Percentiles rank a stretch among this genome's conserved stretches.
phyloP scores from a whole-genome alignment of 2,888 invertebrate genomes.

The Trilocha varians region DNA sequence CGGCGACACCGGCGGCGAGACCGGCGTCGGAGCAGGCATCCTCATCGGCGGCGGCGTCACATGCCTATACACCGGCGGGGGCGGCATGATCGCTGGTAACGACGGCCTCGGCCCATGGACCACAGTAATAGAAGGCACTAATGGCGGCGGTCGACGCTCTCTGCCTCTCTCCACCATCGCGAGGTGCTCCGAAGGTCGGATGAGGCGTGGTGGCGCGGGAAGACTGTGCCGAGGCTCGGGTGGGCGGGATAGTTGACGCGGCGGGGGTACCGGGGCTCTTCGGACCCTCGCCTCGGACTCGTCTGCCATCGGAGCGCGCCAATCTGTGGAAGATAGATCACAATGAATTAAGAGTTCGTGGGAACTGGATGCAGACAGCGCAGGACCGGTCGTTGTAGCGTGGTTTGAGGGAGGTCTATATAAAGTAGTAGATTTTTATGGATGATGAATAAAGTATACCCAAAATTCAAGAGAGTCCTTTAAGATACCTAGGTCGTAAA shows the following conservation, averaged over 20 bases:
- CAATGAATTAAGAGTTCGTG: too few species aligned
- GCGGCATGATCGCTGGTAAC: slow-evolving; percentile 30
- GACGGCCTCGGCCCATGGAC: slow-evolving; percentile 38
- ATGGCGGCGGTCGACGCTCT: slow-evolving; percentile 39
- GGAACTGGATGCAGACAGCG: too few species aligned
- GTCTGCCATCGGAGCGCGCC: slow-evolving; percentile 69
- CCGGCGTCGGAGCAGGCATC: slow-evolving; percentile 50
- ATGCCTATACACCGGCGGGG: slow-evolving; percentile 43
- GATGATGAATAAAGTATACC: too few species aligned
- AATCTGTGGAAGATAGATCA: slow-evolving; percentile 42
- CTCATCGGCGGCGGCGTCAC: slow-evolving; percentile 50
- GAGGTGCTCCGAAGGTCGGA: slow-evolving; percentile 60
- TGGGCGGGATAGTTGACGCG: slow-evolving; percentile 38
- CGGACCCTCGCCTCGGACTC: slow-evolving; percentile 59
- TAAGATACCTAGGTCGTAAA: too few species aligned
- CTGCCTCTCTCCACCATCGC: slow-evolving; percentile 43
- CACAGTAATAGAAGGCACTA: slow-evolving; percentile 45
- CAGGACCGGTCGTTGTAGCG: too few species aligned
- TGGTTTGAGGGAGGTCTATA: too few species aligned
- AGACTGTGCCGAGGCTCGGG: slow-evolving; percentile 38
- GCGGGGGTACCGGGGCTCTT: slow-evolving; percentile 56
- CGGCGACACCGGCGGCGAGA: slow-evolving; percentile 30
- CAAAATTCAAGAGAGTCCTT: too few species aligned
- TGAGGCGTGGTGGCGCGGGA: slow-evolving; percentile 48
- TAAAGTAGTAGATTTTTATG: too few species aligned